Base-by-base conservation (phyloP, 2,113 vertebrate species). In the Hoplias malabaricus region DNA sequence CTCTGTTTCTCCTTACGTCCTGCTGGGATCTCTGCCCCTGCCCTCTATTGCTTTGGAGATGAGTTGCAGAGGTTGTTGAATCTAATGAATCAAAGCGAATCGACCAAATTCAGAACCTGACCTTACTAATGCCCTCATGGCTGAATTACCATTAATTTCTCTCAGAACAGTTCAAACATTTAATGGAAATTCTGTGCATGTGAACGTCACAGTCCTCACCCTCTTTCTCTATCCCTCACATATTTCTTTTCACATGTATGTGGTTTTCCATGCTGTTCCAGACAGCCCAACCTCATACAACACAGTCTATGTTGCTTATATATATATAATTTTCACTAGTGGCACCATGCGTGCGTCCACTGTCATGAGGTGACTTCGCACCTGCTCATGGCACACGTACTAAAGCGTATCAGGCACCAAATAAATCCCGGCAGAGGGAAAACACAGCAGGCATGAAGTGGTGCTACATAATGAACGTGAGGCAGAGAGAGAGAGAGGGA, bases 371-470 rank as follows among this genome's bases (percentile, higher is more conserved):
- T 75, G 80, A 81, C 85, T 83, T 69, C 21, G n/a, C 42, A 82
- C 80, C 75, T 54, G 78, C 77, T 85, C 86, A 54, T 63, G 61
- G 84, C 86, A 69, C 79, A 90, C 87, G 40, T 88, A 85, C 85
- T 90, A 88, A 90, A 91, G 80, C 87, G 77, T 73, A 85, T 87
- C 84, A 82, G 79, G 82, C 91, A 92, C 87, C 86, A 84, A 84
- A 89, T 92, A 91, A 93, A 91, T 90, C 88, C 69, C 29, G 80
- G 77, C 74, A 72, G 82, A 87, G 82, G 33, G 63, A 83, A 82
- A 90, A 92, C 88, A 89, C 84, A 88, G 76, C 84, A 86, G 82
- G 84, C 53, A 75, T 84, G 86, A 90, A 87, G 87, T 86, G 87
- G 74, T 68, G 71, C 87, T 80, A 76, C 81, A 82, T 90, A 89